Evolutionary conservation across 2,113 vertebrate species (phyloP).

Genomic region (Acanthisitta chloris): DNA sequence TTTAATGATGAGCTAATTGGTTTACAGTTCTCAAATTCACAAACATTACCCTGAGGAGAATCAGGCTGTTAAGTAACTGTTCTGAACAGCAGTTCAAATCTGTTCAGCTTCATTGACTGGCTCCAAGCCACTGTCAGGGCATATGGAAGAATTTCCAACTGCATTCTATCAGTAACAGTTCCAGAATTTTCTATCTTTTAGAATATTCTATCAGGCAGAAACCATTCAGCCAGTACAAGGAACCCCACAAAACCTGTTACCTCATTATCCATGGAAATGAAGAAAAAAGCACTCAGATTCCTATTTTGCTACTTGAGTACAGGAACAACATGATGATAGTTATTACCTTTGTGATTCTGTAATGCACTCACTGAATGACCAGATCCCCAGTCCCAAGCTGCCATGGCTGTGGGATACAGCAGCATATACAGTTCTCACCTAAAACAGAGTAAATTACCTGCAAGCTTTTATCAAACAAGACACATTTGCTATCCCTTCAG

Average conservation of each 20-base stretch:
- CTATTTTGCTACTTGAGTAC: neutral
- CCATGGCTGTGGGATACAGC: neutral
- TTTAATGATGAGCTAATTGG: neutral
- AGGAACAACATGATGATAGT: neutral
- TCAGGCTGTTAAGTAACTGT: neutral
- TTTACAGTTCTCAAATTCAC: neutral
- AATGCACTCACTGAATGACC: rapidly evolving
- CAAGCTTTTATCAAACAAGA: neutral
- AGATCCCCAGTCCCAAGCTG: neutral
- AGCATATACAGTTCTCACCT: rapidly evolving
- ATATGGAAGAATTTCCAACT: neutral
- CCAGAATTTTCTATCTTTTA: neutral
- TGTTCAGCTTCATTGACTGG: neutral
- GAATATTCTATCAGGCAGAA: too few relatives aligned
- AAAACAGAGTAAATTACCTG: neutral
- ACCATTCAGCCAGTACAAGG: neutral
- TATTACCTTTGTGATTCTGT: neutral
- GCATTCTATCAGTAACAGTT: neutral
- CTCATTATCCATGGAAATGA: neutral
- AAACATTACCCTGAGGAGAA: neutral
- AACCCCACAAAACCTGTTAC: neutral
- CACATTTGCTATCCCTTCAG: neutral
- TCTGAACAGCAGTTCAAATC: neutral
- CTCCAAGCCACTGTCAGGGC: neutral
- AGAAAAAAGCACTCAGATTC: neutral